These are phyloP conservation scores for Dicyrtoma fusca DNA, from an alignment of 2,888 invertebrate species.

Conservation along the genomic window DNA sequence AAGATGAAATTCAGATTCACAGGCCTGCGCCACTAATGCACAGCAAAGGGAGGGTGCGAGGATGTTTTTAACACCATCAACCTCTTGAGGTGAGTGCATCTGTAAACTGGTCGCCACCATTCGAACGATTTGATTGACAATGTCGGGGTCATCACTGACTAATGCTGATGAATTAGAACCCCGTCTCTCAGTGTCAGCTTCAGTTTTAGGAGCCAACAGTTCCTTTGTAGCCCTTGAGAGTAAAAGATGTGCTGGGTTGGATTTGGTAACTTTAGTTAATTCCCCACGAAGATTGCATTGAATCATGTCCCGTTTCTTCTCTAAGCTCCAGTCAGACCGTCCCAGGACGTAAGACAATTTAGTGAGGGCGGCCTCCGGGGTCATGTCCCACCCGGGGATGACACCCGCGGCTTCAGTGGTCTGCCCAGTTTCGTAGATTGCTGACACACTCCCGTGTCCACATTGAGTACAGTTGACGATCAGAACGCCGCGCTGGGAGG, in stretches of 20 bases:
- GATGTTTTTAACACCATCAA: conserved; percentile 65
- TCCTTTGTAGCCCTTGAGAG: too few relatives aligned
- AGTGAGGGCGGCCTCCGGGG: conserved; percentile 89
- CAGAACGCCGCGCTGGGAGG: conserved; percentile 76
- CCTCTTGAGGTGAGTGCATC: conserved; percentile 64
- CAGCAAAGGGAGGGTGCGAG: conserved; percentile 73
- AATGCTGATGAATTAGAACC: not conserved
- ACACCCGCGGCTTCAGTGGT: conserved; percentile 59
- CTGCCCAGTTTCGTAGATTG: conserved; percentile 83
- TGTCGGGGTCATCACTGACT: conserved; percentile 48
- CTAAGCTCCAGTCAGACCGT: conserved; percentile 69
- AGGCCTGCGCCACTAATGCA: conserved; percentile 64
- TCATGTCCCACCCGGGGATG: conserved; percentile 79
- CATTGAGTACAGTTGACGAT: conserved; percentile 94
- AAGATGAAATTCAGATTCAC: conserved; percentile 61
- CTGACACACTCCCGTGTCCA: conserved; percentile 75
- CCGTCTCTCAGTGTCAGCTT: conserved; percentile 26
- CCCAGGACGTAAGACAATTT: conserved; percentile 89
- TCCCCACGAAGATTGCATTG: conserved; percentile 78
- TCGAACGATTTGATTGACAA: conserved; percentile 63
- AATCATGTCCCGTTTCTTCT: conserved; percentile 77
- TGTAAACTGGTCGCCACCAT: conserved; percentile 66
- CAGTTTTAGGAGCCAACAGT: conserved; percentile 25
- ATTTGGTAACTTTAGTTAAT: conserved; percentile 64
- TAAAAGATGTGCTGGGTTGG: too few relatives aligned